These are phyloP conservation scores for Aptenodytes forsteri DNA, from an alignment of 2,113 vertebrate species.

Conservation along the genomic window DNA sequence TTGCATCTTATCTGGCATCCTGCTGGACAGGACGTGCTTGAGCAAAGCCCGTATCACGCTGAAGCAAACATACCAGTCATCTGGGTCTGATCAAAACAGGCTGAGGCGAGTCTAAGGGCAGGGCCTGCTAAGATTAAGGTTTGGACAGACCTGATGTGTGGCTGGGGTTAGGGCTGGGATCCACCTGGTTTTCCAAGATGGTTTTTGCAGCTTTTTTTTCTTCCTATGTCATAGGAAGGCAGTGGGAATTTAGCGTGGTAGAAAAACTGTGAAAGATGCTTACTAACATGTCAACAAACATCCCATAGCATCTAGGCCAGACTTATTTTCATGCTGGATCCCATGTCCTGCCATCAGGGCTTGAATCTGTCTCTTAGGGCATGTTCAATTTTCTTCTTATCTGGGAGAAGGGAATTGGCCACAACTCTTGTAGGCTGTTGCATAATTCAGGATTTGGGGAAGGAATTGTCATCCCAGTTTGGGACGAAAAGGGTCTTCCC, in stretches of 20 bases:
- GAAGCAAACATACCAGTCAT: background rate
- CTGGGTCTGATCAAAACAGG: background rate
- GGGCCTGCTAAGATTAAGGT: background rate
- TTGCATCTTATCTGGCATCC: background rate
- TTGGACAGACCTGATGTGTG: background rate
- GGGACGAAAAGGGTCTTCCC: background rate
- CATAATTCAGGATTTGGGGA: background rate
- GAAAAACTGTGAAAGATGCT: background rate
- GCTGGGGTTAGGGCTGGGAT: background rate
- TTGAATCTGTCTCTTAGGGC: background rate
- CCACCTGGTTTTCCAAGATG: background rate
- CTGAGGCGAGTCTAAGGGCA: background rate
- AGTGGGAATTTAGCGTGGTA: background rate
- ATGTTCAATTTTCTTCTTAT: background rate
- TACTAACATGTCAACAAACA: background rate
- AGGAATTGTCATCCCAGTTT: background rate
- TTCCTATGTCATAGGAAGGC: background rate
- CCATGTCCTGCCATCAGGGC: background rate
- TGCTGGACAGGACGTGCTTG: accelerated
- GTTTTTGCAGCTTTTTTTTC: background rate
- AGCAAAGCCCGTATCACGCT: background rate
- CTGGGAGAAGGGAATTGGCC: background rate
- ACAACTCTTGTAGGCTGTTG: background rate
- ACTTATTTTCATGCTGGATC: background rate
- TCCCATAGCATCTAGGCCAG: background rate